Evolutionary conservation across 2,113 vertebrate genomes (phyloP).

Genomic region (Oreochromis tanganicae): DNA sequence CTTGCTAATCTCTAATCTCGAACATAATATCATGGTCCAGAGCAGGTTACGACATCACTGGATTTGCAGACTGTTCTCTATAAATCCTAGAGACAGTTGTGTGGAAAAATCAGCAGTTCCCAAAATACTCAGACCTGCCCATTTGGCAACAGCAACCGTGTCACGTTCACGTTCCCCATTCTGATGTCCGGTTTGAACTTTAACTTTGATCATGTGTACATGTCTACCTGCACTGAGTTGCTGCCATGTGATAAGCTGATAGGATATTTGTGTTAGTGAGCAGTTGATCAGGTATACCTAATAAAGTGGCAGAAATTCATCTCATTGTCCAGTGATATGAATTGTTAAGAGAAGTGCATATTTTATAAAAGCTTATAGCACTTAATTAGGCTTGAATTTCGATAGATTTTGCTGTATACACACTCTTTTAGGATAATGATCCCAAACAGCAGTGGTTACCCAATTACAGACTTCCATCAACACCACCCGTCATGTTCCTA

Average conservation of each 20-base stretch:
- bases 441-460: not conserved
- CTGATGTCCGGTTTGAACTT: not conserved
- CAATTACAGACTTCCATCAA: not conserved
- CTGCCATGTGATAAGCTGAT: not conserved
- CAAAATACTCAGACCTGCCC: not conserved
- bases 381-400: not conserved
- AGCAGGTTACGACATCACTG: not conserved
- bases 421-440: not conserved
- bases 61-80: not conserved
- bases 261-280: not conserved
- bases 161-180: not conserved
- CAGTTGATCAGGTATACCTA: not conserved
- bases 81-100: not conserved
- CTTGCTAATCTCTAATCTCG: not conserved
- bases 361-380: not conserved
- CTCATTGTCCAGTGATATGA: not conserved
- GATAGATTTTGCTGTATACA: not conserved
- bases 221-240: not conserved
- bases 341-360: not conserved
- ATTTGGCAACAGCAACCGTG: not conserved
- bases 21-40: not conserved
- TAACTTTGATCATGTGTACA: not conserved
- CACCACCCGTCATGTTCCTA: not conserved
- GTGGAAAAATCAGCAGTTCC: not conserved
- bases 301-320: not conserved